Evolutionary conservation across 1,140 invertebrate species (phyloP), one percentile per base, ranked within the genome.

Genomic region (Lasioglossum baleicum): DNA sequence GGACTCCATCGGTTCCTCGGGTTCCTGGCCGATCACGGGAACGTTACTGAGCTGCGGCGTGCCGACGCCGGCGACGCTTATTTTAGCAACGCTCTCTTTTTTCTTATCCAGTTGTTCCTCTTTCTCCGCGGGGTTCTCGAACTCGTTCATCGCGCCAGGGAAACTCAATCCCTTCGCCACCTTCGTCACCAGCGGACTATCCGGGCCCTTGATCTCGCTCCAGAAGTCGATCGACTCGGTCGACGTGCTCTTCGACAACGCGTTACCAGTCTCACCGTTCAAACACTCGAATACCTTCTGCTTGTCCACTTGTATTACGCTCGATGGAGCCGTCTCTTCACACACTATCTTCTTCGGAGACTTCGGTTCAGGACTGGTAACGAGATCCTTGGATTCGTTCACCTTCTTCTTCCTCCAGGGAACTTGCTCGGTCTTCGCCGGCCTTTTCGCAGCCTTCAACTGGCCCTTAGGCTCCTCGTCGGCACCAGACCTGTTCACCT

Each of bases 211-310:
- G 56, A 93, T 93, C 86, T 92, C 92, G 81, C 87, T 92, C 92
- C 92, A 93, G 83, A 93, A 93, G 82, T 93, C 92, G 78, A 93
- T 91, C 0, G 85, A 87, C 35, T 87, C 85, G 0, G 74, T 74
- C 2, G 85, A 87, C 8, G 77, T 65, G 17, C 85, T 87, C 15
- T 80, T 87, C 3, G 70, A 84, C 40, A 84, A 26, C 2, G n/a
- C 42, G 8, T 15, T 35, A 17, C 15, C 31, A 13, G 44, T 48
- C 2, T 71, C 42, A n/a, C 71, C 42, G 26, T 70, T 66, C n/a
- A 58, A 31, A 5, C 64, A 35, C 2, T 75, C 26, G 15, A 22
- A 48, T n/a, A 42, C 15, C 17, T 63, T 72, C 17, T 8, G 31
- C 15, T 83, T 79, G 11, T 76, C 76, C 35, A 73, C 56, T 20